Percentiles rank a stretch among this genome's conserved stretches.
phyloP scores from a whole-genome alignment of 2,888 invertebrate species.

The Caenorhabditis angaria region DNA sequence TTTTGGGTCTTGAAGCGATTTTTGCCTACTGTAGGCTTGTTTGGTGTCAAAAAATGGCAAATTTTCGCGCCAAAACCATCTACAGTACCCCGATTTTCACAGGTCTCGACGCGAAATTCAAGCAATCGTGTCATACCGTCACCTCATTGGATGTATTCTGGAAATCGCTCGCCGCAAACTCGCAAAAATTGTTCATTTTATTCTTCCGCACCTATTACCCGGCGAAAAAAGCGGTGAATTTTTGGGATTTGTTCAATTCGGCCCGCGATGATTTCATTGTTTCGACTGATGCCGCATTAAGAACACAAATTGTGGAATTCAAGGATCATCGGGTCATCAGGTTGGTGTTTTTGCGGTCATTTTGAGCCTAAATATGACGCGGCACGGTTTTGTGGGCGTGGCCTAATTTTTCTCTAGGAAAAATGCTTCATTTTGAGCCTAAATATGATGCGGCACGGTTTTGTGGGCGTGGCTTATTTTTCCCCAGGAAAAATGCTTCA shows the following conservation, averaged over 20 bases:
- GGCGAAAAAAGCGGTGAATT: conserved; percentile 80
- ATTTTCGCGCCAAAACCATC: no score
- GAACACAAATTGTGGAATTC: conserved; percentile 88
- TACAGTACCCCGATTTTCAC: not conserved
- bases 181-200: conserved; percentile 74
- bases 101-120: conserved; percentile 37
- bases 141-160: conserved; percentile 89
- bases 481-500: not conserved
- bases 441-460: not conserved
- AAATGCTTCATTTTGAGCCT: not conserved
- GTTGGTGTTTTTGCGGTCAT: conserved; percentile 20
- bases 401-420: conserved; percentile 2
- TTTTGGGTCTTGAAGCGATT: no score
- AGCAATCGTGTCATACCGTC: conserved; percentile 75
- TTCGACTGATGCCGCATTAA: conserved; percentile 88
- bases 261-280: conserved; percentile 86
- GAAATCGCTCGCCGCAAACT: conserved; percentile 87
- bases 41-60: not conserved
- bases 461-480: not conserved
- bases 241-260: conserved; percentile 83
- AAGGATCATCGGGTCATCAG: conserved; percentile 90
- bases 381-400: not conserved
- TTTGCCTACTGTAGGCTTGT: no score
- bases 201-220: conserved; percentile 50
- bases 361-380: not conserved